Base-by-base conservation (phyloP, 2,888 invertebrate species). In the Conus canariensis region DNA sequence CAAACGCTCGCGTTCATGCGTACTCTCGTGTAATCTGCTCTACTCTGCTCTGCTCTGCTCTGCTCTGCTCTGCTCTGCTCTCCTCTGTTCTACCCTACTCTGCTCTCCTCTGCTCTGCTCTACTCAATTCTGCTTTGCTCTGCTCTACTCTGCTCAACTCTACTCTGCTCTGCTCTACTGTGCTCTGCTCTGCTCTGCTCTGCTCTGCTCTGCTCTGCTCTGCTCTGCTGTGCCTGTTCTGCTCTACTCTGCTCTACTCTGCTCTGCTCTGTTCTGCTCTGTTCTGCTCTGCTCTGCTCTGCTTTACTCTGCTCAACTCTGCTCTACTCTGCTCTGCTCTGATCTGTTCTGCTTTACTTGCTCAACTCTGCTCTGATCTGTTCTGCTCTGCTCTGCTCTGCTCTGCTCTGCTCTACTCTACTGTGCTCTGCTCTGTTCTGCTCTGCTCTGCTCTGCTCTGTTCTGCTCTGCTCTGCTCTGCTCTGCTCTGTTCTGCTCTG, bases 401-500 rank as follows among this genome's bases (percentile, higher is more conserved):
- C 45, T 45, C 45, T 80, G 80, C 30, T 80, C 22, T 74, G 74
- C 25, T 45, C 80, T n/a, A 30, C 45, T 80, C 80, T 80, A 30
- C 45, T 16, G 7, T n/a, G 30, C 10, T 30, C 45, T 14, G 16
- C 9, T 16, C 45, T 45, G 80, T 19, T 80, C 77, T 80, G 80
- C 22, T 59, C 83, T 85, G n/a, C 22, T 9, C 83, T 85, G 80
- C 19, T 22, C 83, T 83, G 83, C 9, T 19, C 58, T 83, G 59
- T n/a, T 22, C 58, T 83, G 59, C 22, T 19, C 83, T 58, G 83
- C n/a, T 22, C 83, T 83, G 59, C 22, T 9, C 83, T 90, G 30
- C 30, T 59, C 83, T 90, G 67, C 82, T 77, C 82, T 60, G 64
- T 64, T 77, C 88, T 88, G 22, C 58, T 87, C 88, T 88, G 56